Evolutionary conservation across 2,113 vertebrate species (phyloP).

Genomic region (Eidolon helvum): DNA sequence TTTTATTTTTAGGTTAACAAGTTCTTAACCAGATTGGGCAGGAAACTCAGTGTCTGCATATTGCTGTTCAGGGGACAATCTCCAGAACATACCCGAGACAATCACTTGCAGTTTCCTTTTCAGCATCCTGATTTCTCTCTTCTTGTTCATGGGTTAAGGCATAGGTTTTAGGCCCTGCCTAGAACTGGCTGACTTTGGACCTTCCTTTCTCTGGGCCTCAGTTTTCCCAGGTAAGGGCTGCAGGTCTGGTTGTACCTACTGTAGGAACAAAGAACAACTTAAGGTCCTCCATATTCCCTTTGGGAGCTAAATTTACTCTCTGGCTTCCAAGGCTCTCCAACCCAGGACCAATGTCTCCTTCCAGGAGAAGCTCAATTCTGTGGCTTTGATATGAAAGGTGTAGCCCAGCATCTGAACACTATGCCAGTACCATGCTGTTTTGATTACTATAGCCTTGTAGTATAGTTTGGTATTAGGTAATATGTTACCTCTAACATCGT

Average conservation of each 20-base stretch:
- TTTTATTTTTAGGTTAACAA: no score
- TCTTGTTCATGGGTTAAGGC: neutral
- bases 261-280: neutral
- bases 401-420: rapidly evolving
- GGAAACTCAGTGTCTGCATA: neutral
- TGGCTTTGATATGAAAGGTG: neutral
- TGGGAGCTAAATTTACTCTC: neutral
- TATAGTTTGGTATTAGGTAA: no score
- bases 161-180: neutral
- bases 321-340: neutral
- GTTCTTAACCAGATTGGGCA: neutral
- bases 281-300: neutral
- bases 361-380: neutral
- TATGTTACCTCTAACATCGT: no score
- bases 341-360: neutral
- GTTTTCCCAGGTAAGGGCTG: neutral
- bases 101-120: neutral
- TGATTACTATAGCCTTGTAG: no score
- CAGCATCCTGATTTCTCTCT: neutral
- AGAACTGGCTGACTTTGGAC: neutral
- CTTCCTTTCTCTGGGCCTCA: neutral
- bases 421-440: no score
- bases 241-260: neutral
- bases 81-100: neutral
- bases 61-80: neutral